Conservation (phyloP, 1,140 invertebrate genomes). For the Panonychus citri region DNA sequence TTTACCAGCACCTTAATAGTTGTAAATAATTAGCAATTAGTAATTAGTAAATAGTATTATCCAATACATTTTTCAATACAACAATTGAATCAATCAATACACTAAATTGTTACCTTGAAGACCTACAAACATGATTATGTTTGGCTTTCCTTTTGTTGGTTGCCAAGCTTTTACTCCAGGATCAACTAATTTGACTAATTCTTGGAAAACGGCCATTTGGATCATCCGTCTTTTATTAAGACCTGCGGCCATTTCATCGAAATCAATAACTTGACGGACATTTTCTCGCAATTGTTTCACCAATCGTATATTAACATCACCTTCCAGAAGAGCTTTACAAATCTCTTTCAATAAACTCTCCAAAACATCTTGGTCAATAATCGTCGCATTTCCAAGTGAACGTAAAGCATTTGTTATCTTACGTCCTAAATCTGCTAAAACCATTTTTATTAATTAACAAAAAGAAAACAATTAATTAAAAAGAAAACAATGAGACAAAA, state of each 20-base stretch:
- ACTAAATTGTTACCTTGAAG: no score
- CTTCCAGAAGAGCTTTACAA: conserved; percentile 83
- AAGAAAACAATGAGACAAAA: no score
- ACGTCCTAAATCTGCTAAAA: conserved; percentile 96
- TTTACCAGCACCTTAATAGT: conserved; percentile 59
- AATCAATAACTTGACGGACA: conserved; percentile 91
- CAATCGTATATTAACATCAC: conserved; percentile 92
- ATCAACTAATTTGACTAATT: conserved; percentile 95
- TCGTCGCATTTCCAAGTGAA: conserved; percentile 88
- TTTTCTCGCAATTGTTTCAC: conserved; percentile 93
- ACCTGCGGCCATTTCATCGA: conserved; percentile 96
- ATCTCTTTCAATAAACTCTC: conserved; percentile 99
- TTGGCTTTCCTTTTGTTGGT: conserved; percentile 79
- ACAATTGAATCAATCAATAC: no score
- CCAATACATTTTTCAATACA: no score
- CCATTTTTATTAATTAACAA: no score
- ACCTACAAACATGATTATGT: conserved; percentile 99
- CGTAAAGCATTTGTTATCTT: conserved; percentile 95
- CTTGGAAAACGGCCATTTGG: conserved; percentile 93
- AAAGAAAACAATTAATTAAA: no score
- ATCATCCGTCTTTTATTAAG: conserved; percentile 96
- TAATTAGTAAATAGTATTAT: no score
- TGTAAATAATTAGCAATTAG: no score
- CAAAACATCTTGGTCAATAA: conserved; percentile 96
- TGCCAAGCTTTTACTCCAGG: conserved; percentile 92